Evolutionary conservation across 2,888 invertebrate species (phyloP), one percentile per base, ranked within the genome.

Genomic region (Chromoteleia sp.): DNA sequence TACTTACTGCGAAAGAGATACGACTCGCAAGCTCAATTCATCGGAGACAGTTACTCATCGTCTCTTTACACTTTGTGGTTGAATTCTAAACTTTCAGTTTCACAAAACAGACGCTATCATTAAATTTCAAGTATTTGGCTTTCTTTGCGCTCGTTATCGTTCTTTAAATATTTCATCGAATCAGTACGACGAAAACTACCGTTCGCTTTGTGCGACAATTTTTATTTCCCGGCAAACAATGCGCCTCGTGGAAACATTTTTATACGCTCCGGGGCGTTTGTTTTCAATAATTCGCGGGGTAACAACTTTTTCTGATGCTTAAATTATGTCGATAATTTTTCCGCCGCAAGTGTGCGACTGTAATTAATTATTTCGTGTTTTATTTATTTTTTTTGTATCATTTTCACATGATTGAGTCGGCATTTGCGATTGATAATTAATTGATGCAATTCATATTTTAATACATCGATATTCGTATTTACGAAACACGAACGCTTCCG

Each of bases 21-120:
- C 76, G 81, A 76, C 70, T 75, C 52, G 56, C 75, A 63, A 39
- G 81, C 65, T 71, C 81, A 58, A 71, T 81, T 81, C 65, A 50
- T 58, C 75, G 50, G 75, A 54, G 54, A 76, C 79, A 63, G 67
- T 79, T 61, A 54, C 65, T 33, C 56, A 68, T 70, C 58, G 70
- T 52, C 65, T 70, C 65, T 76, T 81, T 74, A 59, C 81, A 73
- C 81, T 80, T 80, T 70, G 75, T 54, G 76, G 74, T 41, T 63
- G 68, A 74, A 74, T 74, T 48, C 70, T 76, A 76, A 81, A 81
- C 81, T 71, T 76, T 81, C 71, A 65, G 71, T 81, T 81, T 79
- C 67, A 33, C 59, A 39, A 58, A 52, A 59, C 67, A 78, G 56
- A 54, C 71, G 43, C 65, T 73, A 48, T 74, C 68, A 79, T 79